Conservation (phyloP, 2,113 vertebrate genomes). For the Apistogramma diplotaenia region DNA sequence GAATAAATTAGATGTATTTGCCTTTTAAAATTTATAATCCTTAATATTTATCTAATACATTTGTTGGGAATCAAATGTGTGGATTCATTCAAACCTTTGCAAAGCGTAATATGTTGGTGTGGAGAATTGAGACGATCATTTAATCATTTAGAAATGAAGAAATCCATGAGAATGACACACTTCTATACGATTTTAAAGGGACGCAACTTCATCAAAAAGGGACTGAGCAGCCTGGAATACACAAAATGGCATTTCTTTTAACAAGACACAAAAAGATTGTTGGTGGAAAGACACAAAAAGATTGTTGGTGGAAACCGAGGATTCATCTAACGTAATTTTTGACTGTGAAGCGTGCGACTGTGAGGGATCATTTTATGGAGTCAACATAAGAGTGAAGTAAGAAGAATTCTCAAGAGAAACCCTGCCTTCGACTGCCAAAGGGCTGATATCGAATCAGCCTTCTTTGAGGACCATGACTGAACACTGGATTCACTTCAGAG, state of each 20-base stretch:
- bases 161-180: too few relatives aligned
- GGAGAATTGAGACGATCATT: too few relatives aligned
- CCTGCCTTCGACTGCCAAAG: constrained; percentile 11
- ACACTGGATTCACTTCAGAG: constrained; percentile 35
- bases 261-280: not conserved
- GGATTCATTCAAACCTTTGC: not conserved
- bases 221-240: not conserved
- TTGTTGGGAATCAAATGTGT: not conserved
- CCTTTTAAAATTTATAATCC: not conserved
- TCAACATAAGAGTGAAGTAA: not conserved
- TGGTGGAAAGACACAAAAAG: not conserved
- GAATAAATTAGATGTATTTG: not conserved
- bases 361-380: not conserved
- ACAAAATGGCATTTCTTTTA: not conserved
- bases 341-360: not conserved
- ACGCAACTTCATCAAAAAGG: not conserved
- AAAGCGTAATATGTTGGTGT: not conserved
- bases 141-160: too few relatives aligned
- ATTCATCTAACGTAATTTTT: not conserved
- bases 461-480: not conserved
- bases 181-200: not conserved
- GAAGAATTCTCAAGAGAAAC: not conserved
- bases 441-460: not conserved
- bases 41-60: not conserved
- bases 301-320: not conserved